Conservation (phyloP, 2,888 invertebrate genomes). For the Meteorus cinctellus region DNA sequence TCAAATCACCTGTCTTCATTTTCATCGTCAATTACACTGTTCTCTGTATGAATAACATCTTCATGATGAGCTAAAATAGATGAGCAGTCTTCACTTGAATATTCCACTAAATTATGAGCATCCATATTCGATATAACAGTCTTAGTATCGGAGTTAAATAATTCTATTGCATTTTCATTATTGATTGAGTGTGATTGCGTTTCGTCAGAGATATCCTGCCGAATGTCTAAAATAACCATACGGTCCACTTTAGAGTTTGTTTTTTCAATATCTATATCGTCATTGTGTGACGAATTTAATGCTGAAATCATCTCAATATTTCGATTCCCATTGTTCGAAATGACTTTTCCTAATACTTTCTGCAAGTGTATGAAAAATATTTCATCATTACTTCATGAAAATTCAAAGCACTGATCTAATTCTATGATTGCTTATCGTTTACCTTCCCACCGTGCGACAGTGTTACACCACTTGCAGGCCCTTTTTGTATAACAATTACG, state of each 20-base stretch:
- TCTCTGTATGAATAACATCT: slow-evolving; percentile 46
- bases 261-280: slow-evolving; percentile 53
- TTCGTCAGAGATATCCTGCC: slow-evolving; percentile 64
- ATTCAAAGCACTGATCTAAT: background rate
- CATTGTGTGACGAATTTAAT: slow-evolving; percentile 57
- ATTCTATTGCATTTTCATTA: slow-evolving; percentile 64
- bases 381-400: background rate
- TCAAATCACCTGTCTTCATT: slow-evolving; percentile 14
- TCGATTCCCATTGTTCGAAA: slow-evolving; percentile 67
- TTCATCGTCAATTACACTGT: slow-evolving; percentile 48
- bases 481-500: slow-evolving; percentile 79
- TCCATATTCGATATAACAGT: slow-evolving; percentile 46
- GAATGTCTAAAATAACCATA: slow-evolving; percentile 65
- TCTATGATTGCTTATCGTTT: slow-evolving; percentile 36
- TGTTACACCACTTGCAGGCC: slow-evolving; percentile 74
- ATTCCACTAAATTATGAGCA: slow-evolving; percentile 37
- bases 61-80: slow-evolving; percentile 32
- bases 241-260: slow-evolving; percentile 15
- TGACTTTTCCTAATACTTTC: slow-evolving; percentile 70
- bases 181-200: slow-evolving; percentile 63
- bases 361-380: slow-evolving; percentile 45
- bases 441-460: slow-evolving; percentile 69
- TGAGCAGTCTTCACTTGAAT: slow-evolving; percentile 35
- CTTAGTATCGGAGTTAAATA: slow-evolving; percentile 58
- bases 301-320: slow-evolving; percentile 59